Percentiles rank a stretch among this genome's conserved stretches.
Conservation (phyloP, 1,140 invertebrate genomes). For the Lethocerus indicus region DNA sequence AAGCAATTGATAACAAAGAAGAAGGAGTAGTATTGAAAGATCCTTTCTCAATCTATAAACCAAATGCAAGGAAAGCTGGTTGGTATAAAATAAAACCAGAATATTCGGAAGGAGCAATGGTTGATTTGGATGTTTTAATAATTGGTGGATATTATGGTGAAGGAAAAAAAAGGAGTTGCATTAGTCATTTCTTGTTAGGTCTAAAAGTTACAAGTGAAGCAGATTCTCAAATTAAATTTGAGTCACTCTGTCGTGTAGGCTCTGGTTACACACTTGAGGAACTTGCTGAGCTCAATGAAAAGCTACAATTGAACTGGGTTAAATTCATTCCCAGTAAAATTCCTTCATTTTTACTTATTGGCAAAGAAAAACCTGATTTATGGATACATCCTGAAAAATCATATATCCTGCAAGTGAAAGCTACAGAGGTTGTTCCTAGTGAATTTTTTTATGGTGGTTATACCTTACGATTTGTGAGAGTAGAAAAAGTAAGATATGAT, state of each 20-base stretch:
- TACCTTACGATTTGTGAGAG: conserved; percentile 73
- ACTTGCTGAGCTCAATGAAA: conserved; percentile 39
- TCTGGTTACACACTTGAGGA: conserved; percentile 40
- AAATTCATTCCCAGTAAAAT: conserved; percentile 20
- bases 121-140: conserved; percentile 75
- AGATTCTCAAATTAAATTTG: conserved; percentile 28
- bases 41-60: conserved; percentile 57
- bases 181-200: conserved; percentile 66
- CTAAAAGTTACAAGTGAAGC: conserved; percentile 30
- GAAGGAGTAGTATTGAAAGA: conserved; percentile 88
- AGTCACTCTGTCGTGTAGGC: conserved; percentile 44
- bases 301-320: conserved; percentile 41
- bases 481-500: conserved; percentile 59
- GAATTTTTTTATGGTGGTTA: conserved; percentile 47
- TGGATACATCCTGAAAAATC: conserved; percentile 75
- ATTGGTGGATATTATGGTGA: conserved; percentile 76
- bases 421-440: conserved; percentile 60
- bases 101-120: conserved; percentile 66
- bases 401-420: conserved; percentile 61
- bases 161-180: conserved; percentile 43
- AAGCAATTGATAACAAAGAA: conserved; percentile 62
- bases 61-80: conserved; percentile 56
- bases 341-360: conserved; percentile 27
- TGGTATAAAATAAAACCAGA: conserved; percentile 86
- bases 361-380: conserved; percentile 58